These are phyloP conservation scores for Chlamydotis undulata DNA, from an alignment of 2,113 vertebrate species.

Conservation along the genomic window DNA sequence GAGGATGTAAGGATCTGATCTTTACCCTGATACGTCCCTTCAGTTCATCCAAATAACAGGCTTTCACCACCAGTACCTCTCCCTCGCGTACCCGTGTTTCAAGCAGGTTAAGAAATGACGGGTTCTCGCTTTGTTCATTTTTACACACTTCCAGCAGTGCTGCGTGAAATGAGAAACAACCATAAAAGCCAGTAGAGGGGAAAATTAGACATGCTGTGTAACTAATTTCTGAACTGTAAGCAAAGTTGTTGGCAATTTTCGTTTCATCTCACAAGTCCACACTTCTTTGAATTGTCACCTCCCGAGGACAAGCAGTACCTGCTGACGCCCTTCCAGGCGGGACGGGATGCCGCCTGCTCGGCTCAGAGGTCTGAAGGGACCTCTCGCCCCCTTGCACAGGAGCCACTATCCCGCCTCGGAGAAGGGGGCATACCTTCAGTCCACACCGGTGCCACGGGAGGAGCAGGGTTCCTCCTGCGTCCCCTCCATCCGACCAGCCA, in stretches of 20 bases:
- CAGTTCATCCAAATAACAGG: background rate
- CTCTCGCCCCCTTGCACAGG: background rate
- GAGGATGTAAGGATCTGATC: background rate
- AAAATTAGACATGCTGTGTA: slow-evolving; percentile 38
- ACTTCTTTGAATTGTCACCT: background rate
- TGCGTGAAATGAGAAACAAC: background rate
- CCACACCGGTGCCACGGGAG: background rate
- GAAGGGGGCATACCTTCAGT: background rate
- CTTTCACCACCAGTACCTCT: background rate
- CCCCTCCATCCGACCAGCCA: fast-evolving
- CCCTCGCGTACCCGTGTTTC: background rate
- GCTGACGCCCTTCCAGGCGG: fast-evolving
- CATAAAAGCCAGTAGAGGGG: slow-evolving; percentile 20
- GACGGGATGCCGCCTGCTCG: background rate
- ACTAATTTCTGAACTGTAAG: slow-evolving; percentile 50
- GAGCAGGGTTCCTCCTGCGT: background rate
- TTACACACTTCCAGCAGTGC: slow-evolving; percentile 1
- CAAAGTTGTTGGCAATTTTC: slow-evolving; percentile 14
- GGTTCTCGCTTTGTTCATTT: background rate
- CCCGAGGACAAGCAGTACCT: background rate
- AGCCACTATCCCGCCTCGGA: background rate
- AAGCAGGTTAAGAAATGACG: background rate
- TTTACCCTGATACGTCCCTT: background rate
- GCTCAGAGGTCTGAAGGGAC: background rate
- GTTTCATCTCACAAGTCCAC: background rate